phyloP scores from a whole-genome alignment of 2,888 invertebrate species.

The Colostygia pectinataria region DNA sequence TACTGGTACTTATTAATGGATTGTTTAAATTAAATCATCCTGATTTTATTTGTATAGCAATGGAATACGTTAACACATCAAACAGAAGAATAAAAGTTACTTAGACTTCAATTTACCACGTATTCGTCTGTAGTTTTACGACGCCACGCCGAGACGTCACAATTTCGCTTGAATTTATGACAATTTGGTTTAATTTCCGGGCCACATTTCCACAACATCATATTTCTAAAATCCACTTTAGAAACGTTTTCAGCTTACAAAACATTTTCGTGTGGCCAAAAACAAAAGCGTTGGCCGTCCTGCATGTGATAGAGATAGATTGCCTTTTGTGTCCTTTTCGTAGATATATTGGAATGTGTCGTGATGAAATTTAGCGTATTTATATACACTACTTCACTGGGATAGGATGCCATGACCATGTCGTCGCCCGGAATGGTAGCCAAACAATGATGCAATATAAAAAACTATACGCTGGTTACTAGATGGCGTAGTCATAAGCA shows the following conservation, averaged over 20 bases:
- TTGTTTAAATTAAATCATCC: no score
- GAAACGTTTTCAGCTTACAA: conserved; percentile 23
- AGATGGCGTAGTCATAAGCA: no score
- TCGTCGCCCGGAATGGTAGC: no score
- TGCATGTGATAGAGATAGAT: conserved; percentile 28
- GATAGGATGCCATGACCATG: no score
- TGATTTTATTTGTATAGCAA: no score
- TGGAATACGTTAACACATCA: no score
- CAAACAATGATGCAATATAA: no score
- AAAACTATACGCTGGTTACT: no score
- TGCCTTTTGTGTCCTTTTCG: conserved; percentile 21
- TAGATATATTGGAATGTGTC: conserved; percentile 24
- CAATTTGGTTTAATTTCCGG: conserved; percentile 25
- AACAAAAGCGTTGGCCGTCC: conserved; percentile 20
- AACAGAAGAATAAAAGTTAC: not conserved
- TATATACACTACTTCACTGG: no score
- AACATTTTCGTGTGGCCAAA: conserved; percentile 19
- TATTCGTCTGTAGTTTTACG: conserved; percentile 11
- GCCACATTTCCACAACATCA: conserved; percentile 19
- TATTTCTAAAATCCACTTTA: conserved; percentile 24
- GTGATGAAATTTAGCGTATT: conserved; percentile 23
- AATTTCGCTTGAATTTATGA: conserved; percentile 15
- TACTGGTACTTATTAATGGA: no score
- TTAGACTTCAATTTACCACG: not conserved
- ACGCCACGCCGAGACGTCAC: not conserved